Evolutionary conservation across 1,140 invertebrate genomes (phyloP).

Genomic region (Anoplolepis gracilipes): DNA sequence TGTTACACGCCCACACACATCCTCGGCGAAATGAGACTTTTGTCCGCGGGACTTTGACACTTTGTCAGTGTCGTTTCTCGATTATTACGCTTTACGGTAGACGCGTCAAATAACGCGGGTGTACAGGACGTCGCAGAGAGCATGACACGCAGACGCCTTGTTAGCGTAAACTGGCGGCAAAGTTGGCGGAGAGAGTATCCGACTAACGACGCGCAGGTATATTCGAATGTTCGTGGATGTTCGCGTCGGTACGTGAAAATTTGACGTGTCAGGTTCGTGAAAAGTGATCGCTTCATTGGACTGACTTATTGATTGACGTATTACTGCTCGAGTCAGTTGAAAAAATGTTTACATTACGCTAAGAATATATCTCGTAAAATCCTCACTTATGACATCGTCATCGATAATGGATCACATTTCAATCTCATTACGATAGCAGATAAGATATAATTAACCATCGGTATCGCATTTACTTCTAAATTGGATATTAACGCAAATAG

Average conservation of each 20-base stretch:
- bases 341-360: not conserved
- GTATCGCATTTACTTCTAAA: not conserved
- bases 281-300: not conserved
- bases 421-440: not conserved
- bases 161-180: slow-evolving; percentile 61
- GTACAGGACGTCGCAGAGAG: slow-evolving; percentile 12
- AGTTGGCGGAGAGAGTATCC: slow-evolving; percentile 40
- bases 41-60: slow-evolving; percentile 42
- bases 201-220: slow-evolving; percentile 6
- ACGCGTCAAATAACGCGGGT: slow-evolving; percentile 14
- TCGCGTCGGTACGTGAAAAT: slow-evolving; percentile 37
- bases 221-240: not conserved
- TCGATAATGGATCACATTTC: not conserved
- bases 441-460: not conserved
- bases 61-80: slow-evolving; percentile 55
- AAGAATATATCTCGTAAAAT: not conserved
- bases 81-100: slow-evolving; percentile 46
- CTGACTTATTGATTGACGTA: not conserved
- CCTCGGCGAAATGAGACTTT: slow-evolving; percentile 28
- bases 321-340: not conserved
- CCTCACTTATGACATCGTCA: not conserved
- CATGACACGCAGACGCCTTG: slow-evolving; percentile 61
- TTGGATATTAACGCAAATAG: not conserved
- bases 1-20: not conserved
- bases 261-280: slow-evolving; percentile 30